Base-by-base conservation (phyloP, 2,888 invertebrate species). In the Fragum whitleyi region DNA sequence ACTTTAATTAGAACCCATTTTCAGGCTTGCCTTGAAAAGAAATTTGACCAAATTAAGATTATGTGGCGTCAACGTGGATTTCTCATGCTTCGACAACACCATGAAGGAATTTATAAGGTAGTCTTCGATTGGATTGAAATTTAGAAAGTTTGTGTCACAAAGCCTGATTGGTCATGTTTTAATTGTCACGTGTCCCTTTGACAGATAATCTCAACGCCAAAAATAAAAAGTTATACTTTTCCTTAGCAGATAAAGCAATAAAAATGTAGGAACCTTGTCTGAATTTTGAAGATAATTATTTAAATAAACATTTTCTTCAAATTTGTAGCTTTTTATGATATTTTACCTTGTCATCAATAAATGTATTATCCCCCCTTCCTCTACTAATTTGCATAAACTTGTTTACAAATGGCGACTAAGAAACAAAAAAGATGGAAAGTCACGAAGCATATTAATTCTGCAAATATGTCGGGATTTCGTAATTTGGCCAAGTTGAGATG, bases 381-480 rank as follows among this genome's bases (percentile, higher is more conserved):
- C 47, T 23, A 32, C 39, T 65, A 39, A 65, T 65, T 65, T 65
- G 65, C 65, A 65, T 65, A 65, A 39, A 23, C 39, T 81, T 86
- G 86, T 86, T 86, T 86, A 86, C 86, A 86, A 86, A 86, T 86
- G 86, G 86, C 86, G 84, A 81, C 86, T 74, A 76, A 81, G 80
- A 75, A 57, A 80, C 70, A 21, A 69, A 51, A n/a, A 26, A 26
- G 0, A 26, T 5, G 26, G 59, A 16, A 23, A 36, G 32, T 6
- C 32, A 6, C 5, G 32, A 36, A 36, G 32, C 9, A 6, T 36
- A 9, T 6, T 36, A 9, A 9, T 36, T 36, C 9, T 36, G 32
- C 32, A 36, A 36, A 36, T 36, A 36, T 36, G 32, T 36, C 5
- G 32, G 3, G 32, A 36, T 36, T 36, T 36, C 3, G 32, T 3